A percentile compares a stretch with the other conserved stretches of the same genome.
phyloP scores from a whole-genome alignment of 2,113 vertebrate species.

The Tupaia tana region DNA sequence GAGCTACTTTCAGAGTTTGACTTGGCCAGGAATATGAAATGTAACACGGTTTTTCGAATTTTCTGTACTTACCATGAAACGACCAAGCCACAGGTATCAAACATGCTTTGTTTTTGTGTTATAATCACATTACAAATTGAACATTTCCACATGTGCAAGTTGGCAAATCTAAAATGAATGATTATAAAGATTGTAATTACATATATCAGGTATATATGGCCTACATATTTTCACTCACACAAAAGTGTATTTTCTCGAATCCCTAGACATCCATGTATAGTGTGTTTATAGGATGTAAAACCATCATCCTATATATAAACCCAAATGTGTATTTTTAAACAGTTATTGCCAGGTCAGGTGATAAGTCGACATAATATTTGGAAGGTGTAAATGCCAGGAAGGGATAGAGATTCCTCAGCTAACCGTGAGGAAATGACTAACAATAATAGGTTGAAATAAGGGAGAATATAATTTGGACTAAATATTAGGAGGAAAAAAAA shows the following conservation, averaged over 20 bases:
- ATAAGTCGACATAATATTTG: constrained; percentile 81
- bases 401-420: constrained; percentile 72
- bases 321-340: constrained; percentile 68
- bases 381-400: constrained; percentile 78
- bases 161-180: constrained; percentile 85
- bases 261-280: constrained; percentile 58
- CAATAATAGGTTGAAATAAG: constrained; percentile 80
- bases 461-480: constrained; percentile 76
- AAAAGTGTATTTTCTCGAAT: constrained; percentile 67
- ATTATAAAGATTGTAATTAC: constrained; percentile 76
- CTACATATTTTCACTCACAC: constrained; percentile 65
- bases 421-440: constrained; percentile 78
- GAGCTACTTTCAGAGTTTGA: constrained; percentile 86
- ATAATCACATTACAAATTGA: constrained; percentile 90
- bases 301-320: constrained; percentile 72
- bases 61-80: constrained; percentile 85
- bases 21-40: constrained; percentile 86
- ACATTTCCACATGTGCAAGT: constrained; percentile 89
- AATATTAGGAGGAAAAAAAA: constrained; percentile 69
- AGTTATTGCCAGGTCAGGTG: constrained; percentile 75
- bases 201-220: constrained; percentile 63
- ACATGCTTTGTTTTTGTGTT: constrained; percentile 86
- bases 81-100: constrained; percentile 89
- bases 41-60: constrained; percentile 84
- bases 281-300: constrained; percentile 80